Evolutionary conservation across 2,113 vertebrate genomes (phyloP), one percentile per base, ranked within the genome.

Genomic region (Vanacampus margaritifer): DNA sequence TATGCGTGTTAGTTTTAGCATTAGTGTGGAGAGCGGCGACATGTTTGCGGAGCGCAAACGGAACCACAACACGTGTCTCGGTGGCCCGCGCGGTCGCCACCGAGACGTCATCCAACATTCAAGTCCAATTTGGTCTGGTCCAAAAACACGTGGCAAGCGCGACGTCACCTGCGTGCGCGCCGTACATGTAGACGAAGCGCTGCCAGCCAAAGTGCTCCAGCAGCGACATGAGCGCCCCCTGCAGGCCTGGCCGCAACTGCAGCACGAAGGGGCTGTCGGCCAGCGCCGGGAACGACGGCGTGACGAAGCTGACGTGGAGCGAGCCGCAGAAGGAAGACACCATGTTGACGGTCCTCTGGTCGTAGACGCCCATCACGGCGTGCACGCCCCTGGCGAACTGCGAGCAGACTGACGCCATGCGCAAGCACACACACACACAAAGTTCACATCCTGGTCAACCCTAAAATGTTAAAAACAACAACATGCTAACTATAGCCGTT

Each of bases 381-480:
- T 99, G 98, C 72, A 99, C 97, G 3, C 97, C 97, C 83, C 96
- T 98, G 32, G 96, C 94, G 86, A 99, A 98, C 93, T 98, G 97
- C 0, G 97, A 98, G 82, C 96, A 98, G 90, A 98, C 96, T 99
- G 88, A 62, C 6, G 26, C 54, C 26, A 16, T 14, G 16, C 6
- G 6, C 28, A 32, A 32, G 28, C 16, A 6, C 50, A 53, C 9
- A 50, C 19, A 35, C 5, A 11, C 21, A n/a, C 19, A n/a, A 1
- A 35, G 24, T 6, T 56, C 54, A 56, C n/a, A n/a, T n/a, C n/a
- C n/a, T n/a, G 28, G 28, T 32, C 28, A 32, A 32, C 28, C 28
- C 4, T 32, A 32, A 32, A 32, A 32, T 32, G 4, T 32, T 32
- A 51, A 63, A 63, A 63, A 39, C 6, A 28, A 45, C 71, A 54